Evolutionary conservation across 2,888 invertebrate species (phyloP), one percentile per base, ranked within the genome.

Genomic region (Meiosimyza decipiens): DNA sequence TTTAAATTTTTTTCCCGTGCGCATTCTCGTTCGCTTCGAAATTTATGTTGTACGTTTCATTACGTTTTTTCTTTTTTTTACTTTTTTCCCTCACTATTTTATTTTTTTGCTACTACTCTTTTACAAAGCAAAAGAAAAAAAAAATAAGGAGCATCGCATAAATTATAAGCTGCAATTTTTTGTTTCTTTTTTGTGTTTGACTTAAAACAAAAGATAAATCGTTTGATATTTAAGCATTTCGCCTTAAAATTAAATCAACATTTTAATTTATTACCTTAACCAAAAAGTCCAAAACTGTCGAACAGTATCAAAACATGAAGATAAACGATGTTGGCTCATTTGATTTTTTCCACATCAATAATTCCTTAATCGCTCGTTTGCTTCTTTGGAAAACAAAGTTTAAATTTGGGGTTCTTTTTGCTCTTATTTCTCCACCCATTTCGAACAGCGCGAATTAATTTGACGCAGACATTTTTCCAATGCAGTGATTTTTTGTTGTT

Each of bases 1-100:
- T 81, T 82, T 82, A 69, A 74, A 73, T 76, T 78, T 75, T 75
- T 74, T 64, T 65, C 78, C 78, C 67, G 13, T 54, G 47, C 55
- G 18, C 65, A 65, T 59, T 33, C 47, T 50, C 57, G 18, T 71
- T 71, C 60, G 18, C 71, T 67, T 62, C 11, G 47, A 57, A 52
- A 63, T 28, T 70, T 70, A 70, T 47, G 63, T 40, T 63, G 63
- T 54, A 52, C 54, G 70, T 51, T 51, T 50, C 64, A 51, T 47
- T 47, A 63, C 49, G 16, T 50, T 65, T 52, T 76, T 76, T 74
- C 72, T 65, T 28, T 2, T 77, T 76, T 63, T 15, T 55, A 12
- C 15, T 51, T 28, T 62, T 64, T 55, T 55, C 28, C 16, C 59
- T 51, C 52, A 12, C 6, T 16, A 16, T 47, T 13, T 54, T 63